phyloP scores from a whole-genome alignment of 2,797 vertebrate species.

The Enteromius thamalakanensis region DNA sequence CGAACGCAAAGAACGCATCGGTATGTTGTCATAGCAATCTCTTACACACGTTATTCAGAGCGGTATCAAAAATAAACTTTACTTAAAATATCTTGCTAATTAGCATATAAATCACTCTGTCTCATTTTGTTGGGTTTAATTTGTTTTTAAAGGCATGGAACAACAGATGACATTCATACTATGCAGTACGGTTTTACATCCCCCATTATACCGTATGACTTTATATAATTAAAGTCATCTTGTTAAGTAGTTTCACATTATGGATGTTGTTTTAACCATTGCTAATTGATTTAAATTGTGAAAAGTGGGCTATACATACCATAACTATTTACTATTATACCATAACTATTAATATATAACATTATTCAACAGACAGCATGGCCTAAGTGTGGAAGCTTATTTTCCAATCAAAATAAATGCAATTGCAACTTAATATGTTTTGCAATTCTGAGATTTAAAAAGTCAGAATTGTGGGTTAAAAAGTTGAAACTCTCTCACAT shows the following conservation, averaged over 20 bases:
- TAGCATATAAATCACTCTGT: background rate
- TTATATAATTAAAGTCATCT: background rate
- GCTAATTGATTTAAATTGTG: background rate
- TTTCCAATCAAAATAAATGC: background rate
- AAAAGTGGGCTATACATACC: background rate
- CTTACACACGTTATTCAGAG: background rate
- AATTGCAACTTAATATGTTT: background rate
- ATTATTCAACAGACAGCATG: background rate
- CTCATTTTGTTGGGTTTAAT: background rate
- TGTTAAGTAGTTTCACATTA: background rate
- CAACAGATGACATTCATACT: background rate
- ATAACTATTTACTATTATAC: background rate
- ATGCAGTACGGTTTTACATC: too few species aligned
- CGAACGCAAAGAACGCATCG: conserved; percentile 13
- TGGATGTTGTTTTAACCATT: background rate
- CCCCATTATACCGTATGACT: background rate
- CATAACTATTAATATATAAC: background rate
- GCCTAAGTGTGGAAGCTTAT: background rate
- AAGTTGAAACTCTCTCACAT: background rate
- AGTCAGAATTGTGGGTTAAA: background rate
- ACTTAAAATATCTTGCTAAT: conserved; percentile 1
- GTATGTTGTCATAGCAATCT: conserved; percentile 26
- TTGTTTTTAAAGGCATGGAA: background rate
- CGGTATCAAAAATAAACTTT: background rate
- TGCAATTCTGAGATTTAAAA: background rate